These are phyloP conservation scores for Manis javanica DNA, from an alignment of 2,797 vertebrate species.

Conservation along the genomic window DNA sequence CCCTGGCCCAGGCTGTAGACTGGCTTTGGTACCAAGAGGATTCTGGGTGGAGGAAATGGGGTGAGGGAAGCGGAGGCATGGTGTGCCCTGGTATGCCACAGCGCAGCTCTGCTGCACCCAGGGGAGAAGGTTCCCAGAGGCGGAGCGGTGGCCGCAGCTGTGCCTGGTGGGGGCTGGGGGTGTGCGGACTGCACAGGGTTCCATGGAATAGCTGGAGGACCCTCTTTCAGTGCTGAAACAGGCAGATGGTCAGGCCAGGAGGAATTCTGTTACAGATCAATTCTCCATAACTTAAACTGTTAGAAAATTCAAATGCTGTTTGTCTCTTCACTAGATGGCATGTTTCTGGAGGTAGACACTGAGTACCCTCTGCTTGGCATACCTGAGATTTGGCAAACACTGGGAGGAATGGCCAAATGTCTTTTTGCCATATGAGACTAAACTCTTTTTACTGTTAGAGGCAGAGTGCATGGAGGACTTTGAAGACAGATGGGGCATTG, in stretches of 20 bases:
- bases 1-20: background rate
- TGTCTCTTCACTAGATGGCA: background rate
- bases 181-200: background rate
- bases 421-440: background rate
- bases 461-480: background rate
- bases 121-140: background rate
- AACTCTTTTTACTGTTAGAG: background rate
- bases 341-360: background rate
- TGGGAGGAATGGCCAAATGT: background rate
- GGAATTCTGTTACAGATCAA: background rate
- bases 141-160: background rate
- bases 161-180: background rate
- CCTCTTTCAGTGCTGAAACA: background rate
- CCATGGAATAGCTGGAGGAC: background rate
- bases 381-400: background rate
- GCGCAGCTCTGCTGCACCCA: background rate
- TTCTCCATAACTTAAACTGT: background rate
- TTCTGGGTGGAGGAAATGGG: background rate
- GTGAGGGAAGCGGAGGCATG: background rate
- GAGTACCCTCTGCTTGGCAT: background rate
- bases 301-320: background rate
- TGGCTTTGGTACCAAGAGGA: background rate
- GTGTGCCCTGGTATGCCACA: background rate
- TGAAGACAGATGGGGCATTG: background rate
- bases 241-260: too few relatives aligned